A percentile compares a stretch with the other conserved stretches of the same genome.
Conservation (phyloP, 2,888 invertebrate genomes). For the Balanococcus diminutus region DNA sequence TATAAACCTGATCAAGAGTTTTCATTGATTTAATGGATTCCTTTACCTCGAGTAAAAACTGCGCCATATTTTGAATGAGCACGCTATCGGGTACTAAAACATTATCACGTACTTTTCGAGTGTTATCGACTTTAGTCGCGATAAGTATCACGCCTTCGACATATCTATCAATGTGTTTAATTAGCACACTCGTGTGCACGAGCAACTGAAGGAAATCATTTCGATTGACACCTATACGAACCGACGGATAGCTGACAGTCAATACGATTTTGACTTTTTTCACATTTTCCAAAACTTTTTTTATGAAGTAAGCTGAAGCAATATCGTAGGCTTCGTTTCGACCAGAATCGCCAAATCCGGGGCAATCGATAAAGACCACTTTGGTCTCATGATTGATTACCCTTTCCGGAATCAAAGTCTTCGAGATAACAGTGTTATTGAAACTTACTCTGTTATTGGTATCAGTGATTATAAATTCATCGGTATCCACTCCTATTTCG, state of each 20-base stretch:
- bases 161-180: background rate
- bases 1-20: background rate
- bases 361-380: slow-evolving; percentile 56
- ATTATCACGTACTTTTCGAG: background rate
- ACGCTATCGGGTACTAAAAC: slow-evolving; percentile 13
- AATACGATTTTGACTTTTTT: slow-evolving; percentile 59
- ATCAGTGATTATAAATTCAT: slow-evolving; percentile 50
- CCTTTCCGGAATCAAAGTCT: slow-evolving; percentile 47
- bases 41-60: slow-evolving; percentile 25
- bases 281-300: slow-evolving; percentile 58
- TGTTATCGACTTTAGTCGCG: background rate
- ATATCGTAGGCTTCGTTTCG: slow-evolving; percentile 59
- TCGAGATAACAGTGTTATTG: background rate
- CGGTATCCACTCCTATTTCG: slow-evolving; percentile 21
- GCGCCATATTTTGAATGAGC: background rate
- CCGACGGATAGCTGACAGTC: slow-evolving; percentile 45
- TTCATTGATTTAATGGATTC: background rate
- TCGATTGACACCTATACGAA: background rate
- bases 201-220: background rate
- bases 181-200: background rate
- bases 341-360: slow-evolving; percentile 57
- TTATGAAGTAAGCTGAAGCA: slow-evolving; percentile 59
- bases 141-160: background rate
- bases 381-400: slow-evolving; percentile 40
- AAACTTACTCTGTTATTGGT: background rate